Base-by-base conservation (phyloP, 2,888 invertebrate species). In the Calameuta pallipes region DNA sequence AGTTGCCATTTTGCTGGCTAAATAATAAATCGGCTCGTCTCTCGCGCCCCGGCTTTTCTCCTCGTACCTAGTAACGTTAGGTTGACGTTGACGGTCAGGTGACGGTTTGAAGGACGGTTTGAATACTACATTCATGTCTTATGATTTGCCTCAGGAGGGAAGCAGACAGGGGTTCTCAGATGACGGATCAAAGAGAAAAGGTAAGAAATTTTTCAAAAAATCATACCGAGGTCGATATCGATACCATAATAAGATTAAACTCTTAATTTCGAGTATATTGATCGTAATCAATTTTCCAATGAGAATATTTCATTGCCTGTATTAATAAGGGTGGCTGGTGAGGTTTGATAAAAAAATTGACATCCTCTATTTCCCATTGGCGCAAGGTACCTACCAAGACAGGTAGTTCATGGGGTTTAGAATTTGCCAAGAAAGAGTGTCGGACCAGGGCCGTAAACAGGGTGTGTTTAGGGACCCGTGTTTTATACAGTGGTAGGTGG, bases 1-100 rank as follows among this genome's bases (percentile, higher is more conserved):
- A 82, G 77, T 76, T 80, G 74, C 81, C 80, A 81, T 81, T 82
- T 83, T 81, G 78, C 81, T 71, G 75, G 73, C 75, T 83, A 82
- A 83, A 83, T 83, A 83, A 83, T 80, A 75, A 23, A 78, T 69
- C 33, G 68, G 37, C 15, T n/a, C 35, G 30, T 69, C 75, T 69
- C 71, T 70, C 77, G 73, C 70, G 69, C 75, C 56, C 1, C 2
- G 71, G 15, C 71, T 15, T 34, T 36, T 30, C 37, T 23, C 30
- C 30, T 30, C 30, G 33, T 34, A 74, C 1, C 13, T 23, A 30
- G 36, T 74, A 36, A 74, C 74, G 37, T 74, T 30, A 35, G 31
- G 74, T 34, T 74, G 74, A 74, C 74, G 74, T 74, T 74, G 74
- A 74, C 74, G 74, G 74, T 30, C 30, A 74, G 35, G 74, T 74